Evolutionary conservation across 1,140 invertebrate species (phyloP).

Genomic region (Drosophila melanica): DNA sequence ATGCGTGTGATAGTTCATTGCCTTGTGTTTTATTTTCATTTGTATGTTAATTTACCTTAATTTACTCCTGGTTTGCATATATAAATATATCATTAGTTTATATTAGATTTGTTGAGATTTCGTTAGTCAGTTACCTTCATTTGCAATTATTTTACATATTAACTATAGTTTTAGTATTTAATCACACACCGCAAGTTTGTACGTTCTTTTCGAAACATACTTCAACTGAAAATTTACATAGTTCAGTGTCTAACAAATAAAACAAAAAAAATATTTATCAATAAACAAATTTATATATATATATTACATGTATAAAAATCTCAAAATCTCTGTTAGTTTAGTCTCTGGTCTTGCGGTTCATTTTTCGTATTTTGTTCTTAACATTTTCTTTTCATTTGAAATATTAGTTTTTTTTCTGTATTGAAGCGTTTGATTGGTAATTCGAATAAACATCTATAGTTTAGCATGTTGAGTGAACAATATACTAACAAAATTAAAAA

Average conservation of each 20-base stretch:
- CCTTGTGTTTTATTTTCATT: constrained; percentile 37
- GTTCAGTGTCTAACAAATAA: constrained; percentile 64
- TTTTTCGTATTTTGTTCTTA: constrained; percentile 23
- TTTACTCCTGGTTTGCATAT: constrained; percentile 76
- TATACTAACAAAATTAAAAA: constrained; percentile 50
- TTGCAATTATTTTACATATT: constrained; percentile 34
- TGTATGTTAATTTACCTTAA: constrained; percentile 26
- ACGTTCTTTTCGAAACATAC: constrained; percentile 53
- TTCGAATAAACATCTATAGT: constrained; percentile 64
- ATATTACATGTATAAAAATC: constrained; percentile 10
- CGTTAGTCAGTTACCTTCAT: constrained; percentile 45
- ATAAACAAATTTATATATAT: constrained; percentile 25
- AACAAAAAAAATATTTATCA: constrained; percentile 40
- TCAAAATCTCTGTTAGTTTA: constrained; percentile 68
- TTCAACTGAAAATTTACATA: constrained; percentile 43
- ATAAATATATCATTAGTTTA: constrained; percentile 45
- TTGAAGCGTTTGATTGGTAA: constrained; percentile 75
- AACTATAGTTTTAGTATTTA: constrained; percentile 47
- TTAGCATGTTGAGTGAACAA: constrained; percentile 74
- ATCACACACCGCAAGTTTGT: constrained; percentile 57
- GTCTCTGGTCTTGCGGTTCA: constrained; percentile 72
- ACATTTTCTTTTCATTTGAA: constrained; percentile 21
- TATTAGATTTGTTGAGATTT: constrained; percentile 44
- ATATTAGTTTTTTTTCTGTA: constrained; percentile 57
- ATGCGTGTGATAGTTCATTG: constrained; percentile 37